Percentiles rank a stretch among this genome's conserved stretches.
Conservation (phyloP, 2,888 invertebrate species). For the Subacronicta megacephala region DNA sequence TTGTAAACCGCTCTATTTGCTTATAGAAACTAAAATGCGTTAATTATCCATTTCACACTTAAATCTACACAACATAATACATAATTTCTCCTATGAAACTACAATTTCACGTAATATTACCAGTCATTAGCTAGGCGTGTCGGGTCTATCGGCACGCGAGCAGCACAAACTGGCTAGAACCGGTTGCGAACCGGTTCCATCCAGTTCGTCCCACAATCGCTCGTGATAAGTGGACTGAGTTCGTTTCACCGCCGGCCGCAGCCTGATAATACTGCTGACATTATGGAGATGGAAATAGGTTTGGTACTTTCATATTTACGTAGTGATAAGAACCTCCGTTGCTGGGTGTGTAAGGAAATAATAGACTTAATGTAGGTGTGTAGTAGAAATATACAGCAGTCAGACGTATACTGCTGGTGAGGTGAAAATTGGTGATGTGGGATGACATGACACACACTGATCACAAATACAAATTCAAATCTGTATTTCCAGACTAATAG, state of each 20-base stretch:
- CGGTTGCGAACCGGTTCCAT: constrained; percentile 34
- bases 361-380: too few relatives aligned
- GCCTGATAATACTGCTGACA: constrained; percentile 45
- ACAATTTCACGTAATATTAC: constrained; percentile 43
- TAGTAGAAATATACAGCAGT: too few relatives aligned
- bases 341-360: constrained; percentile 10
- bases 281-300: constrained; percentile 23
- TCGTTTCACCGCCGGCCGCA: constrained; percentile 40
- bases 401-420: too few relatives aligned
- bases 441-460: too few relatives aligned
- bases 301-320: constrained; percentile 19
- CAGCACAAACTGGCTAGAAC: constrained; percentile 31
- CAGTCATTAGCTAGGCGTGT: constrained; percentile 48
- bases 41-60: constrained; percentile 29
- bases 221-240: constrained; percentile 44
- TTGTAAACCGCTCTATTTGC: constrained; percentile 5
- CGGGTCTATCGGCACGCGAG: constrained; percentile 37
- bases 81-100: constrained; percentile 44
- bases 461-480: too few relatives aligned
- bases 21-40: not conserved
- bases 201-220: constrained; percentile 36
- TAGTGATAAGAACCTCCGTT: constrained; percentile 19
- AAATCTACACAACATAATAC: constrained; percentile 6
- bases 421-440: too few relatives aligned
- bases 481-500: too few relatives aligned